Conservation (phyloP, 2,888 invertebrate genomes). For the Cyclophora punctaria region DNA sequence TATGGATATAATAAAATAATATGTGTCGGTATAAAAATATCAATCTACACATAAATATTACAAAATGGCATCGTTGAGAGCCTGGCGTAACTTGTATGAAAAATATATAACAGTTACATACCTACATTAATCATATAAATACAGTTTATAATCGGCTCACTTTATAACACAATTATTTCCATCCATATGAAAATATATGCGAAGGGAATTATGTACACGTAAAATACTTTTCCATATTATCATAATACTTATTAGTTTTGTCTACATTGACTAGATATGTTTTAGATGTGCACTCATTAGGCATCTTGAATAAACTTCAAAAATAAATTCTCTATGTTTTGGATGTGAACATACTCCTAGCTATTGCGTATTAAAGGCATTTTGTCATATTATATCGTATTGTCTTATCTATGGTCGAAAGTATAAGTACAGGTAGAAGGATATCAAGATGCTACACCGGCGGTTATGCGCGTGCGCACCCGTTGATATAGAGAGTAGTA, state of each 20-base stretch:
- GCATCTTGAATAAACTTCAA: constrained; percentile 52
- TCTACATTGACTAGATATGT: constrained; percentile 74
- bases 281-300: constrained; percentile 59
- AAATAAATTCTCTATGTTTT: constrained; percentile 63
- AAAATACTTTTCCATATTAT: constrained; percentile 24
- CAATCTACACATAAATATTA: constrained; percentile 4
- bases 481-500: constrained; percentile 1
- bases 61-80: constrained; percentile 9
- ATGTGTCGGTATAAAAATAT: neutral
- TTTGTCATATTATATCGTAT: constrained; percentile 58
- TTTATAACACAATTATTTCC: constrained; percentile 14
- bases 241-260: constrained; percentile 30
- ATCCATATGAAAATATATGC: constrained; percentile 59
- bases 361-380: constrained; percentile 71
- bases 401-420: constrained; percentile 72
- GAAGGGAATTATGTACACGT: constrained; percentile 63
- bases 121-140: constrained; percentile 26
- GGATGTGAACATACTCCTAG: constrained; percentile 59
- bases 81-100: constrained; percentile 4
- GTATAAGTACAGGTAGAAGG: constrained; percentile 32
- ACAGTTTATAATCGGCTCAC: constrained; percentile 22
- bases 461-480: neutral
- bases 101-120: constrained; percentile 22
- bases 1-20: neutral
- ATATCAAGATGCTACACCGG: constrained; percentile 19